Evolutionary conservation across 2,113 vertebrate genomes (phyloP), one percentile per base, ranked within the genome.

Genomic region (Plestiodon gilberti): DNA sequence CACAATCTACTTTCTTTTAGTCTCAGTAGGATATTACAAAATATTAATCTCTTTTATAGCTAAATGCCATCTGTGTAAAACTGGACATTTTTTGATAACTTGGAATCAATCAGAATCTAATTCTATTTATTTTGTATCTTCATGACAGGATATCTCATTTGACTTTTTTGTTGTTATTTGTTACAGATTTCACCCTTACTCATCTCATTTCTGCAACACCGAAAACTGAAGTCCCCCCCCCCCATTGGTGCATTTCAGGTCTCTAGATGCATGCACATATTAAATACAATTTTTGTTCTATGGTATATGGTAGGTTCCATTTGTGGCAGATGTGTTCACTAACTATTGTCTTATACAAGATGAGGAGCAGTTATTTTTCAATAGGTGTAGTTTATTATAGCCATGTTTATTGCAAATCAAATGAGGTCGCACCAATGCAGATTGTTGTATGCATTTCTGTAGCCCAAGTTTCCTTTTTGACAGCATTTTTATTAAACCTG

Each of bases 71-170:
- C 91, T 89, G 71, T 90, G 86, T 92, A 93, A 82, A 67, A 78
- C 83, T 93, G 93, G 91, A 94, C 89, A 90, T 89, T 92, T 94
- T 94, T 83, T 93, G 87, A 92, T 90, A 86, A 84, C 83, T 92
- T 87, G 85, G 78, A 94, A 88, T 90, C 88, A 93, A 81, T 81
- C 83, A 67, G 84, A 93, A 88, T 48, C 83, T 82, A 93, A 94
- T 90, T 90, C 15, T 92, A 91, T 95, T 93, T 93, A 90, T 94
- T 93, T 92, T 93, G 89, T 90, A 65, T 74, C 83, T 92, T 92
- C 67, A 82, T 92, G 88, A 93, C 90, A 93, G 84, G 86, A 91
- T 0, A 71, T 90, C 84, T 92, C 92, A 92, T 92, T 93, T 94
- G 88, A 89, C 90, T 88, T 91, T 92, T 89, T 82, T 89, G 77